These are phyloP conservation scores for Elmis aenea DNA, from an alignment of 2,888 invertebrate species.

Conservation along the genomic window DNA sequence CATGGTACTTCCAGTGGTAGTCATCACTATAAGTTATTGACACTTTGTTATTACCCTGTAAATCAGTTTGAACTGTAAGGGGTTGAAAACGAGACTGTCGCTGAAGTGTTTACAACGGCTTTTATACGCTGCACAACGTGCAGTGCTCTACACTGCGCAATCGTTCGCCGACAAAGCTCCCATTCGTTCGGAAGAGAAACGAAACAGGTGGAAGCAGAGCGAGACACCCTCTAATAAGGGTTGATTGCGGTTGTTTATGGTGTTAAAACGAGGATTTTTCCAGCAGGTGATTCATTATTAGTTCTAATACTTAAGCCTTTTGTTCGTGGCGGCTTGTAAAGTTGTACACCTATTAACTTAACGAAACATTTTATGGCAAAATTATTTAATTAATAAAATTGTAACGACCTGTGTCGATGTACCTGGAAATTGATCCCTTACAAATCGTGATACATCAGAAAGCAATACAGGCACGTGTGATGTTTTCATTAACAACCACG, in stretches of 20 bases:
- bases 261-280: conserved; percentile 6
- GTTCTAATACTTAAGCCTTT: no score
- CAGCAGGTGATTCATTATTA: conserved; percentile 7
- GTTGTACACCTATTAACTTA: no score
- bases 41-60: conserved; percentile 10
- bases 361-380: no score
- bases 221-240: conserved; percentile 10
- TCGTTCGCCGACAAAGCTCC: conserved; percentile 11
- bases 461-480: no score
- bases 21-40: conserved; percentile 16
- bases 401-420: no score
- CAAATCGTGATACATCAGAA: no score
- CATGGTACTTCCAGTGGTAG: conserved; percentile 28
- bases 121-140: conserved; percentile 37
- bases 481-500: no score
- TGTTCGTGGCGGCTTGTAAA: no score
- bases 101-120: conserved; percentile 30
- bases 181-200: no score
- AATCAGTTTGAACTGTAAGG: conserved; percentile 9
- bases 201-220: no score
- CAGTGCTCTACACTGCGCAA: conserved; percentile 30
- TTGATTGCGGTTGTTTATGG: conserved; percentile 14
- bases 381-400: no score
- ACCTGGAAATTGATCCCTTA: no score
- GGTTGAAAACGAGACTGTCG: conserved; percentile 22